Evolutionary conservation across 1,140 invertebrate species (phyloP).

Genomic region (Psix sp.): DNA sequence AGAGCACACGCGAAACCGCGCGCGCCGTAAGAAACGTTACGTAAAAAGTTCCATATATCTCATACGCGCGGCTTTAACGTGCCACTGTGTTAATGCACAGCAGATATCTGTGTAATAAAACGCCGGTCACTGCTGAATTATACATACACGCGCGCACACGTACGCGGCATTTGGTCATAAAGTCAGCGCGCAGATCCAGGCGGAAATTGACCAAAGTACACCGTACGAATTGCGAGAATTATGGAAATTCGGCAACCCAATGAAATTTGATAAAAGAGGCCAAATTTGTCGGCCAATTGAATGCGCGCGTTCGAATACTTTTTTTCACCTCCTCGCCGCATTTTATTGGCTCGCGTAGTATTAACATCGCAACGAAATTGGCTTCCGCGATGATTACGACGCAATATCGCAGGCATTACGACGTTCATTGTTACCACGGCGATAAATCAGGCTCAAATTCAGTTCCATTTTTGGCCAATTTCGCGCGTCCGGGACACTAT

Average conservation of each 20-base stretch:
- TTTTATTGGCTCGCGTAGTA: slow-evolving; percentile 21
- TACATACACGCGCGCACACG: slow-evolving; percentile 52
- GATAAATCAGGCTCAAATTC: slow-evolving; percentile 46
- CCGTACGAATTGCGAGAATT: slow-evolving; percentile 55
- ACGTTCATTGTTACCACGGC: slow-evolving; percentile 54
- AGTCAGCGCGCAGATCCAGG: slow-evolving; percentile 32
- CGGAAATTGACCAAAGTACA: slow-evolving; percentile 61
- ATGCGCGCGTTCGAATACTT: slow-evolving; percentile 14
- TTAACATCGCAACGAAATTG: slow-evolving; percentile 31
- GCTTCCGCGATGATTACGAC: slow-evolving; percentile 43
- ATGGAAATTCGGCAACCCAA: slow-evolving; percentile 46
- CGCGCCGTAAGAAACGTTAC: slow-evolving; percentile 2
- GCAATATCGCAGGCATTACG: slow-evolving; percentile 46
- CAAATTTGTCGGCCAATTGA: slow-evolving; percentile 44
- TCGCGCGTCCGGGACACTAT: slow-evolving; percentile 6
- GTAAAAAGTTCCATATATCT: slow-evolving; percentile 10
- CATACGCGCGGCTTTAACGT: slow-evolving; percentile 31
- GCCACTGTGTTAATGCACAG: slow-evolving; percentile 31
- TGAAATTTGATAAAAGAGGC: slow-evolving; percentile 43
- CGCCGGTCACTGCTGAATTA: slow-evolving; percentile 45
- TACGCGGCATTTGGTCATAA: slow-evolving; percentile 43
- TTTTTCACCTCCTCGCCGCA: not conserved
- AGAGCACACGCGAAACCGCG: slow-evolving; percentile 11
- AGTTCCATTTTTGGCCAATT: slow-evolving; percentile 35
- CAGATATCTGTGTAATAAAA: slow-evolving; percentile 51